These are phyloP conservation scores for Dendroctonus valens DNA, from an alignment of 1,140 invertebrate genomes.

Conservation along the genomic window DNA sequence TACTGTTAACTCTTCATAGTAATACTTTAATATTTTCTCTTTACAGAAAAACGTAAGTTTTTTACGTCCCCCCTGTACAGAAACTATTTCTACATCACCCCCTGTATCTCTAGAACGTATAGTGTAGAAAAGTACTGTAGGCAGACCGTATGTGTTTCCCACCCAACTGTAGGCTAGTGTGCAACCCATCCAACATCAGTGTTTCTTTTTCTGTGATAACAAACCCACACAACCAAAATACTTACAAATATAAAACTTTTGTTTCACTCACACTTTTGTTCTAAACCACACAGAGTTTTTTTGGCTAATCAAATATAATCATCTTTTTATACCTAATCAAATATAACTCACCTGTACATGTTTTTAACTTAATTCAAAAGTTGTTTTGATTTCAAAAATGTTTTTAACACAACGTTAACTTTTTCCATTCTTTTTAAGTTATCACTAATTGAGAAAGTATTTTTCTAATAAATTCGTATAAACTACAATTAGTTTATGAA, in stretches of 20 bases:
- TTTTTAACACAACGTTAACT: no score
- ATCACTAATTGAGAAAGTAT: no score
- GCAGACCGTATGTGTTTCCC: conserved; percentile 33
- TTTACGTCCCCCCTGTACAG: conserved; percentile 26
- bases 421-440: no score
- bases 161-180: conserved; percentile 13
- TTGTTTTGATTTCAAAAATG: no score
- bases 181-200: neutral
- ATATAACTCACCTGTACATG: conserved; percentile 3
- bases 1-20: no score
- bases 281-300: conserved; percentile 14
- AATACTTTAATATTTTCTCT: conserved; percentile 29
- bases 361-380: no score
- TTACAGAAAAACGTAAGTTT: conserved; percentile 45
- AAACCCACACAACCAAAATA: no score
- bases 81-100: conserved; percentile 18
- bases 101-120: conserved; percentile 7
- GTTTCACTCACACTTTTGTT: conserved; percentile 2
- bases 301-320: conserved; percentile 9
- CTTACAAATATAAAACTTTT: no score
- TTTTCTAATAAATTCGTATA: no score
- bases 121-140: conserved; percentile 24
- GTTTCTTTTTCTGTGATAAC: conserved; percentile 12
- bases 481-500: no score
- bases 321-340: conserved; percentile 15